phyloP scores from a whole-genome alignment of 2,797 vertebrate species.

The Mormyrus hasselquistii region DNA sequence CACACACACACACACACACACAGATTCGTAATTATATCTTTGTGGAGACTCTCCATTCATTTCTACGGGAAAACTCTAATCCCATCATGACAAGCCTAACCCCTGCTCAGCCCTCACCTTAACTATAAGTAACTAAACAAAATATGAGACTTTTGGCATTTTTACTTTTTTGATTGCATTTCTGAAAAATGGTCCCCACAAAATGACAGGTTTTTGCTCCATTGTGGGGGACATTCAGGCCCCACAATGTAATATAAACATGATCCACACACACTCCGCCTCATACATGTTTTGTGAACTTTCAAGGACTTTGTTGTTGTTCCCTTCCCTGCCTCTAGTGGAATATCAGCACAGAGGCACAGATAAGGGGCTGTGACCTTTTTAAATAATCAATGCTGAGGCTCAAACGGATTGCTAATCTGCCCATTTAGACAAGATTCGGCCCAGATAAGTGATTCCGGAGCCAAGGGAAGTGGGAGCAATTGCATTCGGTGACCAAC shows the following conservation, averaged over 20 bases:
- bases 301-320: not conserved
- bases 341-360: conserved; percentile 18
- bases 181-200: not conserved
- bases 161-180: not conserved
- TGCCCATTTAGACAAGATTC: conserved; percentile 34
- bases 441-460: conserved; percentile 28
- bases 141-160: not conserved
- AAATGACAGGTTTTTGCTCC: no score
- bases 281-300: conserved; percentile 4
- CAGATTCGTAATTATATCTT: not conserved
- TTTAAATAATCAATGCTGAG: conserved; percentile 28
- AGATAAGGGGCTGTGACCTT: conserved; percentile 21
- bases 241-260: not conserved
- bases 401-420: conserved; percentile 26
- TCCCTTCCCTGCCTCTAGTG: not conserved
- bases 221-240: not conserved
- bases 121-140: no score
- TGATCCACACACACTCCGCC: not conserved
- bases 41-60: not conserved
- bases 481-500: conserved; percentile 32
- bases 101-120: not conserved
- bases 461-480: conserved; percentile 29
- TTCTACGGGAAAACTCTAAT: not conserved
- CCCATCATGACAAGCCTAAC: not conserved
- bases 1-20: not conserved